Conservation (phyloP, 2,888 invertebrate species). For the Scelioninae gen. 2 region DNA sequence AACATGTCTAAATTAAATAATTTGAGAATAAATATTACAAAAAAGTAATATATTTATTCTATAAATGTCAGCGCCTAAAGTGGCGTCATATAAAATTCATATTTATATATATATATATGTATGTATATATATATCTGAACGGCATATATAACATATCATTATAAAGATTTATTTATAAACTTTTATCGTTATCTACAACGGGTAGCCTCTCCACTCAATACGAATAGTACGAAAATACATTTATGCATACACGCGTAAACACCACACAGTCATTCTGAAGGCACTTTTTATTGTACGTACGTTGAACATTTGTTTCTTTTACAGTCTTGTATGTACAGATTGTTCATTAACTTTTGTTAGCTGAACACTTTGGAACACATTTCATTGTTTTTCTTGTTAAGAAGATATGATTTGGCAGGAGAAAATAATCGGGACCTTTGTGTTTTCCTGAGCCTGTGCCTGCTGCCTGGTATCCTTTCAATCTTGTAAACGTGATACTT, state of each 20-base stretch:
- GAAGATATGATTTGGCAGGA: conserved; percentile 83
- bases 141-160: conserved; percentile 45
- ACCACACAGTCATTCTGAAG: conserved; percentile 36
- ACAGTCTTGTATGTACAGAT: conserved; percentile 45
- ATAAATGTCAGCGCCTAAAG: conserved; percentile 24
- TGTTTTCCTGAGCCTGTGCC: conserved; percentile 79
- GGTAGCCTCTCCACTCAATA: conserved; percentile 59
- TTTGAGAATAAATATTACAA: conserved; percentile 13
- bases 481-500: conserved; percentile 82
- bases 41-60: conserved; percentile 48
- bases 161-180: conserved; percentile 58
- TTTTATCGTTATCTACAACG: conserved; percentile 59
- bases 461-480: conserved; percentile 81
- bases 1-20: conserved; percentile 24
- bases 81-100: conserved; percentile 29
- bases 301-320: conserved; percentile 21
- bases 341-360: conserved; percentile 56
- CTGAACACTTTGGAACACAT: conserved; percentile 79
- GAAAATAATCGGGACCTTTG: conserved; percentile 77
- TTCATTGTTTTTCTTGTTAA: conserved; percentile 87
- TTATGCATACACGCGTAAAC: conserved; percentile 55
- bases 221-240: conserved; percentile 66
- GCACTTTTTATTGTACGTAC: conserved; percentile 45
- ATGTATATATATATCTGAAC: conserved; percentile 33
- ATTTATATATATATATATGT: conserved; percentile 19